Evolutionary conservation across 2,888 invertebrate genomes (phyloP).

Genomic region (Taenaris catops): DNA sequence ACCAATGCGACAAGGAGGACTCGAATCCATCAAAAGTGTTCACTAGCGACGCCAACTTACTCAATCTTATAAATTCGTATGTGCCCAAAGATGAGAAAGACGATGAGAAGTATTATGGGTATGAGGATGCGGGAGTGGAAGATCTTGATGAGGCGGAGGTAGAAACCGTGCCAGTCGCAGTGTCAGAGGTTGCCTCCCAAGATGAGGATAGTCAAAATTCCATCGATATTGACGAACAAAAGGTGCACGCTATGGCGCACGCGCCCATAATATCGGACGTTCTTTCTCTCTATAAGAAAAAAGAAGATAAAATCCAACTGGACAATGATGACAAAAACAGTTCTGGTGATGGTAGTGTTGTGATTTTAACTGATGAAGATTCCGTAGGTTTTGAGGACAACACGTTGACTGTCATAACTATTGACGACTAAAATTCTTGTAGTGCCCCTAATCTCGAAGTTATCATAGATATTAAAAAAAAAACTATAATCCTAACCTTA

Average conservation of each 20-base stretch:
- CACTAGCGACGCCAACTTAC: slow-evolving; percentile 49
- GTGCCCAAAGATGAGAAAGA: slow-evolving; percentile 59
- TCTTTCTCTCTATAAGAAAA: slow-evolving; percentile 51
- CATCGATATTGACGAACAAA: slow-evolving; percentile 33
- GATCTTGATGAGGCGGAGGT: slow-evolving; percentile 26
- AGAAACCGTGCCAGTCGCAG: slow-evolving; percentile 22
- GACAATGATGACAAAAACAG: slow-evolving; percentile 9
- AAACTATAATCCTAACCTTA: too few relatives aligned
- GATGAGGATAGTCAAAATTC: slow-evolving; percentile 38
- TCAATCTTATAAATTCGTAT: slow-evolving; percentile 50
- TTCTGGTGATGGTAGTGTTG: slow-evolving; percentile 29
- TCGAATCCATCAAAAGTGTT: slow-evolving; percentile 59
- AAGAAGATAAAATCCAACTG: slow-evolving; percentile 25
- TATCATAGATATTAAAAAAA: too few relatives aligned
- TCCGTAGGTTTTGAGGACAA: slow-evolving; percentile 38
- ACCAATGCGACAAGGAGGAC: slow-evolving; percentile 56
- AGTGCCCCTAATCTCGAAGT: too few relatives aligned
- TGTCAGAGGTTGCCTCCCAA: slow-evolving; percentile 16
- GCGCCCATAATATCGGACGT: slow-evolving; percentile 69
- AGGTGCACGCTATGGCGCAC: slow-evolving; percentile 44
- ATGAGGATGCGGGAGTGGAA: slow-evolving; percentile 50
- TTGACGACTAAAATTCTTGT: slow-evolving; percentile 39
- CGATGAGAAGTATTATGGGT: slow-evolving; percentile 63
- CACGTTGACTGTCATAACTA: slow-evolving; percentile 38
- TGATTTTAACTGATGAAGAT: slow-evolving; percentile 46